Evolutionary conservation across 2,888 invertebrate genomes (phyloP).

Genomic region (Lissonota sp.): DNA sequence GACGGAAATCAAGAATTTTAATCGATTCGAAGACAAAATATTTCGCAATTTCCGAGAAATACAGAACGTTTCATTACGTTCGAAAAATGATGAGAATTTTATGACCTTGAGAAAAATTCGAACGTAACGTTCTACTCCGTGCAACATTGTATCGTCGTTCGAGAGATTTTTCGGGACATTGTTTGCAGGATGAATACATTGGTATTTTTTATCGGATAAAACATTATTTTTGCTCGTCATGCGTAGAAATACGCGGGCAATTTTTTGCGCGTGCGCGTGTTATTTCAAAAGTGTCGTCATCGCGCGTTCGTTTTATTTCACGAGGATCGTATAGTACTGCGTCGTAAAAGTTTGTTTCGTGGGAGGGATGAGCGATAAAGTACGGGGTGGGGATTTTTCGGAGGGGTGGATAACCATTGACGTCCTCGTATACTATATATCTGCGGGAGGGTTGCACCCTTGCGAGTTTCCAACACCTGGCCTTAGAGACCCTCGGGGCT

Average conservation of each 20-base stretch:
- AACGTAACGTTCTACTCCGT: no score
- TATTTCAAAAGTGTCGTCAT: conserved; percentile 27
- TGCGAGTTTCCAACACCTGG: conserved; percentile 60
- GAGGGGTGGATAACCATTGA: no score
- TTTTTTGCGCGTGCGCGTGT: neutral
- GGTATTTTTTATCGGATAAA: conserved; percentile 5
- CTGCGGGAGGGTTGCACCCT: conserved; percentile 64
- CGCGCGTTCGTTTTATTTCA: neutral
- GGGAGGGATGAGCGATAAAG: conserved; percentile 54
- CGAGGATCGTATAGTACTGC: conserved; percentile 2
- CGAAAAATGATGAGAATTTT: no score
- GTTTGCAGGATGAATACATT: conserved; percentile 6
- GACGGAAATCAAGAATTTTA: no score
- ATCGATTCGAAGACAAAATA: no score
- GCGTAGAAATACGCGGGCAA: conserved; percentile 21
- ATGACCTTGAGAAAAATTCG: no score
- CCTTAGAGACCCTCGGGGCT: conserved; percentile 57
- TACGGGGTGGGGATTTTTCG: neutral
- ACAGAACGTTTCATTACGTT: no score
- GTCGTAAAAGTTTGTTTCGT: conserved; percentile 53
- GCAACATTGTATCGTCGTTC: conserved; percentile 1
- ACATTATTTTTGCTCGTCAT: conserved; percentile 5
- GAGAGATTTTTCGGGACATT: conserved; percentile 1
- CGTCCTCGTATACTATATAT: neutral
- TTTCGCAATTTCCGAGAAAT: no score